These are phyloP conservation scores for Saguinus imperator DNA, from an alignment of 2,113 vertebrate species.

Conservation along the genomic window DNA sequence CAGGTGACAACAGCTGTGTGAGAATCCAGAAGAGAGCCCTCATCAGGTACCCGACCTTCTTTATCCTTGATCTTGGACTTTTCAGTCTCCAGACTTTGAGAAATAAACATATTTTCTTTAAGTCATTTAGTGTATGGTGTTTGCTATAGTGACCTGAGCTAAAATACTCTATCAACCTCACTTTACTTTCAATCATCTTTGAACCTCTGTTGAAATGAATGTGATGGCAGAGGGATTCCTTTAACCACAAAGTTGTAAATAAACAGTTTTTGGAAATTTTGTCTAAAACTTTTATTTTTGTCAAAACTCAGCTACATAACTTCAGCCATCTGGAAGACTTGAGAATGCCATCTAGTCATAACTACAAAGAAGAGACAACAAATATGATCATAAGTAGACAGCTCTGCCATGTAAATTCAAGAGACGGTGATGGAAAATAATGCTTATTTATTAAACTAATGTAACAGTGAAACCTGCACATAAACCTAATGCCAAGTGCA, in stretches of 20 bases:
- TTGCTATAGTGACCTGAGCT: background rate
- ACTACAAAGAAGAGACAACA: background rate
- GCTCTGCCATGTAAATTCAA: background rate
- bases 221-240: background rate
- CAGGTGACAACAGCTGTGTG: rapidly evolving
- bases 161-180: background rate
- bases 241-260: background rate
- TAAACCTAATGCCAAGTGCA: background rate
- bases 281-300: background rate
- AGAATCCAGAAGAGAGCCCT: background rate
- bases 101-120: background rate
- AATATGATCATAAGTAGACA: background rate
- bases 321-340: background rate
- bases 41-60: background rate
- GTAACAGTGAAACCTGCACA: background rate
- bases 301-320: background rate
- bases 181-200: background rate
- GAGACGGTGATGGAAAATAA: background rate
- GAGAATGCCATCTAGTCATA: background rate
- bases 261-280: background rate
- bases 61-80: background rate
- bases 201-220: background rate
- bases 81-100: background rate
- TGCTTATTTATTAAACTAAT: background rate
- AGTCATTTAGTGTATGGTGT: too few relatives aligned